Conservation (phyloP, 2,888 invertebrate species). For the Hydraecia micacea region DNA sequence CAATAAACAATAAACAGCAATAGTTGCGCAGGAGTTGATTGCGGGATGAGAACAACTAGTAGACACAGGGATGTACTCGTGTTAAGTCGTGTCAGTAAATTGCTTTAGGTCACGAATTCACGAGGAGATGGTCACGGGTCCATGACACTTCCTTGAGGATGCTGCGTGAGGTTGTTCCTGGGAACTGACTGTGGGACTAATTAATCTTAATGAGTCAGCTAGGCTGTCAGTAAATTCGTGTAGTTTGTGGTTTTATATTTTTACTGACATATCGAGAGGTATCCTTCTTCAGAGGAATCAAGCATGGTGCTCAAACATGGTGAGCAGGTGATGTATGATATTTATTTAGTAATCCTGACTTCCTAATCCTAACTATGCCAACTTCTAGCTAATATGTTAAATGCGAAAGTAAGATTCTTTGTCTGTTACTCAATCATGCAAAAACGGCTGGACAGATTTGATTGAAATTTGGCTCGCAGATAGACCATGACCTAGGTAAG, state of each 20-base stretch:
- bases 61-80: background rate
- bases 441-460: background rate
- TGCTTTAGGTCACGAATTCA: constrained; percentile 44
- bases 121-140: constrained; percentile 35
- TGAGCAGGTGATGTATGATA: background rate
- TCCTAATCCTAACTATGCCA: too few species aligned
- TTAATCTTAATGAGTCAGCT: constrained; percentile 26
- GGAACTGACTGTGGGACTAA: constrained; percentile 8
- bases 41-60: constrained; percentile 2
- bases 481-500: too few species aligned
- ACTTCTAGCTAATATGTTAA: too few species aligned
- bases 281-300: background rate
- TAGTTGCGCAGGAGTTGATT: background rate
- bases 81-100: constrained; percentile 24
- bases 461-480: too few species aligned
- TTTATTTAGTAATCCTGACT: background rate
- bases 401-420: background rate
- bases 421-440: background rate
- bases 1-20: background rate
- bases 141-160: constrained; percentile 14
- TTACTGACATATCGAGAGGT: background rate
- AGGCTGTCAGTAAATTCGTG: background rate
- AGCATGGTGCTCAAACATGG: too few species aligned
- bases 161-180: background rate
- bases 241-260: background rate